Evolutionary conservation across 2,113 vertebrate species (phyloP).

Genomic region (Alaudala cheleensis): DNA sequence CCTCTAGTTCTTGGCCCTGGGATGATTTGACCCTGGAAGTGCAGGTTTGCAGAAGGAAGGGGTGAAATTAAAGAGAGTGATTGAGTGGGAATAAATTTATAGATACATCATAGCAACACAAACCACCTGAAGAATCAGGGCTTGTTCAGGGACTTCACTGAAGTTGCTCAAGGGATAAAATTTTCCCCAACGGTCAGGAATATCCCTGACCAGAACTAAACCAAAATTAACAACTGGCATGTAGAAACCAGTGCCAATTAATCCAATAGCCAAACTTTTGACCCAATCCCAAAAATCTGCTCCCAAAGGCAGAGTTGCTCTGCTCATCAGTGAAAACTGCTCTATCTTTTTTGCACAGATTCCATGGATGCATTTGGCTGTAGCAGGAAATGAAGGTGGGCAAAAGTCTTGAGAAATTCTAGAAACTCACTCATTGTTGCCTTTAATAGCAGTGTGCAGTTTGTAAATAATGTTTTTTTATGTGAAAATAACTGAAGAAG

Average conservation of each 20-base stretch:
- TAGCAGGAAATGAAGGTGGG: neutral
- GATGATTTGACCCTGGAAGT: neutral
- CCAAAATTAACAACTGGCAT: neutral
- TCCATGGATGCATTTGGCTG: neutral
- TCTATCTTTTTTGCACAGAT: neutral
- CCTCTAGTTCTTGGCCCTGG: neutral
- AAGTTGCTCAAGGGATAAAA: neutral
- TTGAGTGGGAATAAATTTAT: neutral
- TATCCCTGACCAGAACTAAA: neutral
- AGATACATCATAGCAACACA: accelerated
- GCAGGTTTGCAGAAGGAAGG: neutral
- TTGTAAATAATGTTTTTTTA: neutral
- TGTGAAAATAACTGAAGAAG: neutral
- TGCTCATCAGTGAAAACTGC: neutral
- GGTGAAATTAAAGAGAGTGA: neutral
- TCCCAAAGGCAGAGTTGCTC: neutral
- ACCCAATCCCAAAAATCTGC: accelerated
- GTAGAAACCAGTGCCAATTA: accelerated
- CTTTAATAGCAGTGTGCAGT: neutral
- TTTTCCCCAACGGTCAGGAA: neutral
- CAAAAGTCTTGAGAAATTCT: neutral
- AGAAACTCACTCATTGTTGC: neutral
- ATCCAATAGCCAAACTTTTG: neutral
- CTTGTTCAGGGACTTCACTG: neutral
- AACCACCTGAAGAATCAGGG: neutral